Base-by-base conservation (phyloP, 2,113 vertebrate species). In the Excalfactoria chinensis region DNA sequence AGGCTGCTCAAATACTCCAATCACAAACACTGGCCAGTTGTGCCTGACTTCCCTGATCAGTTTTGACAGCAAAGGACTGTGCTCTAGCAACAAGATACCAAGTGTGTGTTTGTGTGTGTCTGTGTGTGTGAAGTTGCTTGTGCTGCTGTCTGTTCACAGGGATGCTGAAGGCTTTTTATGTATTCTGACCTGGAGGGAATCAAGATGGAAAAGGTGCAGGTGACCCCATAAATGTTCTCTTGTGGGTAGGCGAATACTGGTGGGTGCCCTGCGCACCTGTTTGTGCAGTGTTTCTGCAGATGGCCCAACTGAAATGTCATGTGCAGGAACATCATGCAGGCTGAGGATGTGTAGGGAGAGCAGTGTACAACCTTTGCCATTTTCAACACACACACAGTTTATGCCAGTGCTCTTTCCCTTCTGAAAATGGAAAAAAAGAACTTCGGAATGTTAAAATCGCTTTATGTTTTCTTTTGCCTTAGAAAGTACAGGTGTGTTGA, bases 391-490 rank as follows among this genome's bases (percentile, higher is more conserved):
- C 40, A 32, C 13, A 5, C 16, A 5, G 25, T 14, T 43, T 51
- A 43, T 51, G 60, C 9, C 51, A 28, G 28, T 13, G 75, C 5
- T 74, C 51, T 73, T 60, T 78, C 23, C 16, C 22, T 70, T 93
- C 60, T 43, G 17, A 78, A 88, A 87, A 67, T 82, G 56, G 17
- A 17, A 56, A 56, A 56, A 32, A 75, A 63, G 21, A 88, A 23
- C 8, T 9, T 23, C 34, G 4, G 15, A 15, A 32, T 70, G n/a
- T 77, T 78, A 75, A 78, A 91, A 35, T 37, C 6, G 23, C 88
- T 44, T 41, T 53, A 8, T 49, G 49, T 95, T 81, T 88, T 68
- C 51, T 92, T 79, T 18, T 88, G 22, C 75, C 66, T 94, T 58
- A 34, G 40, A 79, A 84, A 84, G 35, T 26, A 35, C 44, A 55